A percentile compares a stretch with the other conserved stretches of the same genome.
These are phyloP conservation scores for Heliconius nattereri DNA, from an alignment of 1,140 invertebrate species.

Conservation along the genomic window DNA sequence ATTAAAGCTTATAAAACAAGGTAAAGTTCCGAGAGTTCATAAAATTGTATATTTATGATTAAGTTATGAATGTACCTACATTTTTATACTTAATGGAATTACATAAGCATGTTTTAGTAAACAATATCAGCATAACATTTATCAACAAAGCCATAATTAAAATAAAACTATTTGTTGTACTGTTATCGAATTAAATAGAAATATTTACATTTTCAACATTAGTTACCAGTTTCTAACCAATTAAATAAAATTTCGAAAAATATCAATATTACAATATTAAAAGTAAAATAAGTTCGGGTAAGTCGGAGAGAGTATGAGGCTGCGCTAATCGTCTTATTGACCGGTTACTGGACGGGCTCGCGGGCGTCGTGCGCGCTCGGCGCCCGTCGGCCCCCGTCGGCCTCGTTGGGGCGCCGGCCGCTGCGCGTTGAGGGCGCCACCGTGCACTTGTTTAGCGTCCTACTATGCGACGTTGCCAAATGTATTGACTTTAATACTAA, in stretches of 20 bases:
- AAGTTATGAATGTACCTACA: neutral
- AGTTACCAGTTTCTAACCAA: too few relatives aligned
- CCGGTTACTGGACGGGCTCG: slow-evolving; percentile 78
- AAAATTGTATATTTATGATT: neutral
- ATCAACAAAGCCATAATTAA: too few relatives aligned
- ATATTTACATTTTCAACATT: too few relatives aligned
- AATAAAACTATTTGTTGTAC: too few relatives aligned
- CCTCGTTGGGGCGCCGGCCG: slow-evolving; percentile 65
- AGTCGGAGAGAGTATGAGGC: slow-evolving; percentile 54
- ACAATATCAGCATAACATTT: neutral
- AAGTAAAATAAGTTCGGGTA: neutral
- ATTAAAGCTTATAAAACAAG: neutral
- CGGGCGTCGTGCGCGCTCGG: slow-evolving; percentile 76
- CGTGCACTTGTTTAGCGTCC: slow-evolving; percentile 80
- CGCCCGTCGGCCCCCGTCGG: slow-evolving; percentile 70
- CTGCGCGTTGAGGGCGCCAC: slow-evolving; percentile 79
- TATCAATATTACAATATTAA: neutral
- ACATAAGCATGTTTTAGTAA: neutral
- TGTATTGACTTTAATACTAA: slow-evolving; percentile 80
- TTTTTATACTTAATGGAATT: neutral
- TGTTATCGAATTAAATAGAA: neutral
- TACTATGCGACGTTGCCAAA: slow-evolving; percentile 80
- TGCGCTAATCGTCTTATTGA: slow-evolving; percentile 81
- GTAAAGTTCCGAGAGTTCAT: neutral
- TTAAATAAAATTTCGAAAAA: neutral